Evolutionary conservation across 2,888 invertebrate species (phyloP).

Genomic region (Lasius fuliginosus): DNA sequence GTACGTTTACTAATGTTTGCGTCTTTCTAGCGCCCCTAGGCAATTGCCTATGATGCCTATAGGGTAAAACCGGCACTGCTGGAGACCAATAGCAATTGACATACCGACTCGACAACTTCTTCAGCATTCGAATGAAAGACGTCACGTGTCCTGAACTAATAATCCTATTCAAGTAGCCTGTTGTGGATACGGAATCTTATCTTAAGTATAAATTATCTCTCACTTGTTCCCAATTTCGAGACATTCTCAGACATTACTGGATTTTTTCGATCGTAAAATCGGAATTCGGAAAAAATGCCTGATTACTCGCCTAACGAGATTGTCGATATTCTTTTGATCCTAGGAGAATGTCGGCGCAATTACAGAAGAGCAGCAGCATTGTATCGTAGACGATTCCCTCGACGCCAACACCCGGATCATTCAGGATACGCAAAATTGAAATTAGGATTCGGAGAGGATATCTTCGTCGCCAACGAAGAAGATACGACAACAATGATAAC

Average conservation of each 20-base stretch:
- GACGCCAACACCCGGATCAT: neutral
- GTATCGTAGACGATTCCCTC: constrained; percentile 49
- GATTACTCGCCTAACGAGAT: constrained; percentile 34
- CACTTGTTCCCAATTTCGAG: neutral
- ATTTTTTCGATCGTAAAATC: neutral
- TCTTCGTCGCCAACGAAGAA: neutral
- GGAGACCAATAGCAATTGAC: neutral
- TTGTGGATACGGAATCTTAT: neutral
- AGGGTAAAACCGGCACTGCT: too few species aligned
- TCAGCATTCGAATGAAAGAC: neutral
- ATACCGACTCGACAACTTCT: neutral
- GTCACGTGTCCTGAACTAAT: neutral
- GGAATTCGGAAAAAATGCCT: constrained; percentile 1
- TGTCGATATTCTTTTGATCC: constrained; percentile 45
- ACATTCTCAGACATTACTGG: neutral
- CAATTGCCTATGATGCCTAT: too few species aligned
- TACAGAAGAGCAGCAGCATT: constrained; percentile 42
- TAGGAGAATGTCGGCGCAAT: constrained; percentile 32
- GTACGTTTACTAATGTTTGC: too few species aligned
- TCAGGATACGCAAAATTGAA: neutral
- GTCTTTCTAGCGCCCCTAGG: too few species aligned
- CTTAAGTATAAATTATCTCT: neutral
- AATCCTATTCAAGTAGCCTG: neutral
- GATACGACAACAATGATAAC: neutral
- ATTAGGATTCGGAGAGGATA: neutral